Evolutionary conservation across 2,888 invertebrate species (phyloP).

Genomic region (Cynaeus angustus): DNA sequence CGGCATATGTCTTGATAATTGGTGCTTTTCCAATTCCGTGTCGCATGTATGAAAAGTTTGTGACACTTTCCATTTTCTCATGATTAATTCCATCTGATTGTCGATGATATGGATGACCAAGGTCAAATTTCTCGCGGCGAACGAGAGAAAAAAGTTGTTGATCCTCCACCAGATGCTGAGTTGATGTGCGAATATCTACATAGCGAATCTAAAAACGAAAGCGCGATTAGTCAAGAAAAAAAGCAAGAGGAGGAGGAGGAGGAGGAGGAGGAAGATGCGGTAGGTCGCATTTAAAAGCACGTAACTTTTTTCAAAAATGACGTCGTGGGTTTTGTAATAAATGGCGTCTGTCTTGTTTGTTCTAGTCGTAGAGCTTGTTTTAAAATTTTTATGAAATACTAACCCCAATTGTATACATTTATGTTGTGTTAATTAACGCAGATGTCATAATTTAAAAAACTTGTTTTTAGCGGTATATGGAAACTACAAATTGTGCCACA

Average conservation of each 20-base stretch:
- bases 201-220: constrained; percentile 27
- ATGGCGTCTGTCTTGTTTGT: no score
- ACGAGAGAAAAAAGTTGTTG: constrained; percentile 45
- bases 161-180: constrained; percentile 31
- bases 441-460: not conserved
- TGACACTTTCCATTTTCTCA: constrained; percentile 44
- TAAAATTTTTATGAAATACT: not conserved
- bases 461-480: not conserved
- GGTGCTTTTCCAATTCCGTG: constrained; percentile 41
- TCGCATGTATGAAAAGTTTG: constrained; percentile 30
- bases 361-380: no score
- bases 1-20: constrained; percentile 43
- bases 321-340: no score
- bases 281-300: constrained; percentile 12
- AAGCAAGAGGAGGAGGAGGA: constrained; percentile 12
- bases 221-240: constrained; percentile 7
- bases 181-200: constrained; percentile 44
- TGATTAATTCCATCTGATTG: constrained; percentile 16
- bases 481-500: not conserved
- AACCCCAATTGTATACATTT: constrained; percentile 6
- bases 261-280: constrained; percentile 14
- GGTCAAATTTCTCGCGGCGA: constrained; percentile 35
- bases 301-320: no score
- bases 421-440: not conserved
- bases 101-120: constrained; percentile 38